phyloP scores from a whole-genome alignment of 2,113 vertebrate species.

The Rhynchomys soricoides region DNA sequence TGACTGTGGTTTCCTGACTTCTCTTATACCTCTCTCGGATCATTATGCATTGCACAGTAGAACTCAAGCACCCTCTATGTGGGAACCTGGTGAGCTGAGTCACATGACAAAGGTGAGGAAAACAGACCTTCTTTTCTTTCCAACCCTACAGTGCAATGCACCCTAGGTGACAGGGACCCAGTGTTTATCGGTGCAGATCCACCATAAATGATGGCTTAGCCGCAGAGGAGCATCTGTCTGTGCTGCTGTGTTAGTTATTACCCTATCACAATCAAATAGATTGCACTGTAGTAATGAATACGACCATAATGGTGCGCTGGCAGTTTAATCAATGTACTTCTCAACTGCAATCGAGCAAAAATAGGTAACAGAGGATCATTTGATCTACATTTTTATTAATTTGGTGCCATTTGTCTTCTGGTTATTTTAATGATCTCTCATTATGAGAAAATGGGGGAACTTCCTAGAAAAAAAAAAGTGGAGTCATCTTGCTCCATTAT shows the following conservation, averaged over 20 bases:
- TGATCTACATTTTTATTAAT: conserved; percentile 78
- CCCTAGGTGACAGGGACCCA: neutral
- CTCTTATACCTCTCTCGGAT: neutral
- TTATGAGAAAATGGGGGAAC: conserved; percentile 70
- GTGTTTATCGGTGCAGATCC: neutral
- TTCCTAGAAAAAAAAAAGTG: neutral
- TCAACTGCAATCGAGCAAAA: conserved; percentile 72
- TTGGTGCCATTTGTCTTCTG: conserved; percentile 73
- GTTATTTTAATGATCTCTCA: conserved; percentile 78
- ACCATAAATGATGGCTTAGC: conserved; percentile 39
- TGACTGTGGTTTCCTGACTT: neutral
- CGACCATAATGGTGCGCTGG: conserved; percentile 44
- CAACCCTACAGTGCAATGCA: neutral
- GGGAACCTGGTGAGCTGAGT: neutral
- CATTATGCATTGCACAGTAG: neutral
- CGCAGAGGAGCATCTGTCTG: conserved; percentile 51
- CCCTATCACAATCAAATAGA: conserved; percentile 73
- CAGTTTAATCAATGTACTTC: conserved; percentile 74
- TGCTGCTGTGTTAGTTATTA: conserved; percentile 49
- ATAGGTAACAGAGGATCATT: conserved; percentile 73
- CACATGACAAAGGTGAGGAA: neutral
- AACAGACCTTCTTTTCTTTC: neutral
- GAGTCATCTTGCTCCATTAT: neutral
- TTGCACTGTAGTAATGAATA: conserved; percentile 53
- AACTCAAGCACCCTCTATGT: rapidly evolving